Evolutionary conservation across 2,797 vertebrate genomes (phyloP).

Genomic region (Zalophus californianus): DNA sequence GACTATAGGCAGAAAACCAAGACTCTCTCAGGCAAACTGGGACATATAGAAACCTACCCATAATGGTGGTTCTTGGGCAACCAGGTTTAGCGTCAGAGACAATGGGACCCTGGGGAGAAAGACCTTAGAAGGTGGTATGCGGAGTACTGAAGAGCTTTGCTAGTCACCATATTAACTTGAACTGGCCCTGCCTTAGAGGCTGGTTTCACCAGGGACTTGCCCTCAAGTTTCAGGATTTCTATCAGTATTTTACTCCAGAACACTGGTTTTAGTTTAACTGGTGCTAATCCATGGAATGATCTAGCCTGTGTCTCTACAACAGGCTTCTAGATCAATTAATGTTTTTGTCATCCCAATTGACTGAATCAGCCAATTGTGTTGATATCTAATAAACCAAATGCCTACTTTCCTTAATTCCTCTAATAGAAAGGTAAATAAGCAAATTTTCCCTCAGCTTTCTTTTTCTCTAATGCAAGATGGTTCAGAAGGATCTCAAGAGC

Average conservation of each 20-base stretch:
- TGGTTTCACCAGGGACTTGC: not conserved
- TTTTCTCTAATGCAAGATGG: not conserved
- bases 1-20: not conserved
- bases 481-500: not conserved
- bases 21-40: not conserved
- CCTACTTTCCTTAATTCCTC: not conserved
- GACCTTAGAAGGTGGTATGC: not conserved
- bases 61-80: not conserved
- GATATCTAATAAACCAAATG: not conserved
- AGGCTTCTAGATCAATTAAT: not conserved
- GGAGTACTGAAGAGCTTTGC: not conserved
- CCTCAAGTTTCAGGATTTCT: conserved; percentile 15
- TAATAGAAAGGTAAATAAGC: not conserved
- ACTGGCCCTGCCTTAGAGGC: not conserved
- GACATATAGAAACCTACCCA: not conserved
- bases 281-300: not conserved
- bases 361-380: not conserved
- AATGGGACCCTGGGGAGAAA: not conserved
- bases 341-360: not conserved
- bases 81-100: not conserved
- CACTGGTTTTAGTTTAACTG: not conserved
- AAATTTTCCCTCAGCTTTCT: not conserved
- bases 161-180: not conserved
- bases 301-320: not conserved
- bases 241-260: not conserved